phyloP scores from a whole-genome alignment of 2,113 vertebrate genomes.

The Platichthys stellatus region DNA sequence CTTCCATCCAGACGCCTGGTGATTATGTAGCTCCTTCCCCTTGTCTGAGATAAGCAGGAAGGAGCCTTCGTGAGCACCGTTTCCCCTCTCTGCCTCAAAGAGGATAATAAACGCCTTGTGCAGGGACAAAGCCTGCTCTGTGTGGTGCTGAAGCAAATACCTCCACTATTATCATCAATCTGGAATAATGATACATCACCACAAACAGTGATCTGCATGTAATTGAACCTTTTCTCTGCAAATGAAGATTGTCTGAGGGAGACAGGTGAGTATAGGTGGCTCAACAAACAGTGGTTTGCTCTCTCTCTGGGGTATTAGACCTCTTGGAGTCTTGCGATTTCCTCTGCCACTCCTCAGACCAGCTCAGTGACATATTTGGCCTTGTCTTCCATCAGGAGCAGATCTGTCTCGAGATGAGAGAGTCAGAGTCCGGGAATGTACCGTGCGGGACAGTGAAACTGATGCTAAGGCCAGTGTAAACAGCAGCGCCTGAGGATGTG shows the following conservation, averaged over 20 bases:
- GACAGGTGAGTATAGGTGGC: conserved; percentile 4
- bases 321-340: conserved; percentile 14
- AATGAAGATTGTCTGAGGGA: not conserved
- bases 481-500: not conserved
- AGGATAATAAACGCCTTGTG: conserved; percentile 73
- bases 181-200: conserved; percentile 55
- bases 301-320: conserved; percentile 53
- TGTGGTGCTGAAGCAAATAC: conserved; percentile 47
- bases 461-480: conserved; percentile 34
- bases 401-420: conserved; percentile 2
- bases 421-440: conserved; percentile 65
- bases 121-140: conserved; percentile 66
- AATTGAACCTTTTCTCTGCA: conserved; percentile 49
- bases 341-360: conserved; percentile 48
- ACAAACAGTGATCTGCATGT: conserved; percentile 48
- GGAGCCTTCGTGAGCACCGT: conserved; percentile 39
- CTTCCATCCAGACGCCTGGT: conserved; percentile 58
- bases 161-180: conserved; percentile 58
- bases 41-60: conserved; percentile 68
- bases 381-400: conserved; percentile 17
- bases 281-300: conserved; percentile 36
- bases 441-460: conserved; percentile 44
- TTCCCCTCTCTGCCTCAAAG: conserved; percentile 43
- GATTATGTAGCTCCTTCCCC: conserved; percentile 68
- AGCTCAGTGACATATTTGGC: conserved; percentile 73